phyloP scores from a whole-genome alignment of 2,797 vertebrate genomes.

The Ispidina lecontei region DNA sequence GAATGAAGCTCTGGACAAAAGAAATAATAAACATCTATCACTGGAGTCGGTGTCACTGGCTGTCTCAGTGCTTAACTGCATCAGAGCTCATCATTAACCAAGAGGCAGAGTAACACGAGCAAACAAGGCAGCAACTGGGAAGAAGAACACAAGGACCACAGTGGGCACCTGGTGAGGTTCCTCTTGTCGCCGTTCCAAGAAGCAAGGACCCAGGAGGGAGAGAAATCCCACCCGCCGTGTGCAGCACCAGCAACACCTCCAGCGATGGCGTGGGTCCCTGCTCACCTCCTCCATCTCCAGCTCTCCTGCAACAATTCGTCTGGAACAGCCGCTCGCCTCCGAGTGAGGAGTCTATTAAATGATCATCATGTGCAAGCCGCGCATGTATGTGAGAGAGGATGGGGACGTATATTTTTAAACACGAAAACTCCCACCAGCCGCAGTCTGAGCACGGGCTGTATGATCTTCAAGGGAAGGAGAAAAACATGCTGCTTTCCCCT shows the following conservation, averaged over 20 bases:
- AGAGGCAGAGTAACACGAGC: neutral
- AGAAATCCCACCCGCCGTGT: neutral
- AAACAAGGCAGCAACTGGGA: neutral
- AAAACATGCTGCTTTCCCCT: constrained; percentile 34
- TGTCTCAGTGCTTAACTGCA: neutral
- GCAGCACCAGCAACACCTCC: neutral
- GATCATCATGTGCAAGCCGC: neutral
- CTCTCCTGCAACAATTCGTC: neutral
- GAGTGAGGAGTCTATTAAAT: neutral
- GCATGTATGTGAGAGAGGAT: constrained; percentile 2
- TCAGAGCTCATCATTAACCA: neutral
- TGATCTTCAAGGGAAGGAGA: constrained; percentile 25
- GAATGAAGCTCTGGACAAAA: constrained; percentile 1
- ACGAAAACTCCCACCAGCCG: constrained; percentile 42
- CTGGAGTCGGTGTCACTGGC: neutral
- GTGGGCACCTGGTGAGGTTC: neutral
- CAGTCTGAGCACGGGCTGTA: neutral
- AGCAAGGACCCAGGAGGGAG: neutral
- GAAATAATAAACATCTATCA: constrained; percentile 46
- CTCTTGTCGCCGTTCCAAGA: rapidly evolving
- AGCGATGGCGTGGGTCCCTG: rapidly evolving
- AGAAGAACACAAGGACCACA: neutral
- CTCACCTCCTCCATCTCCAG: constrained; percentile 28
- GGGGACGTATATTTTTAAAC: constrained; percentile 55
- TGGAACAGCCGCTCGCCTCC: neutral